Evolutionary conservation across 2,113 vertebrate species (phyloP).

Genomic region (Gnathonemus longibarbis): DNA sequence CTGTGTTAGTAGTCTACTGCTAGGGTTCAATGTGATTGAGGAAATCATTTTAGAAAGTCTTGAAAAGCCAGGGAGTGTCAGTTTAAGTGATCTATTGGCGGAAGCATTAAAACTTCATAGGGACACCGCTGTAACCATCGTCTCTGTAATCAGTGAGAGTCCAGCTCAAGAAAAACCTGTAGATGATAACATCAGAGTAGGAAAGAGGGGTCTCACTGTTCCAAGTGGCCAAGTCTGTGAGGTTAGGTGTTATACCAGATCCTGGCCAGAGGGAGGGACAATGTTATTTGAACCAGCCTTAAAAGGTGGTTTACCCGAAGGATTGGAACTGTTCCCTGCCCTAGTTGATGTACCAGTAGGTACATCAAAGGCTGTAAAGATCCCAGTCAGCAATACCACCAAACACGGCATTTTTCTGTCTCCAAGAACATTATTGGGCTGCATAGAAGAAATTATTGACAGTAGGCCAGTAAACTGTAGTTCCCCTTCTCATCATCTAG

Average conservation of each 20-base stretch:
- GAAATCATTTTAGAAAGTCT: not conserved
- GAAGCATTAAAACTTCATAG: not conserved
- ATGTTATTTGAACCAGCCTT: not conserved
- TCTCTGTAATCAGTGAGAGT: not conserved
- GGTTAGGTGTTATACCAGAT: not conserved
- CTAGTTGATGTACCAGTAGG: not conserved
- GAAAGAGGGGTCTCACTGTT: not conserved
- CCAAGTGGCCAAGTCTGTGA: not conserved
- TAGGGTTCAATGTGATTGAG: not conserved
- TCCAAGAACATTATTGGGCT: too few relatives aligned
- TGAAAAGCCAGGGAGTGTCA: not conserved
- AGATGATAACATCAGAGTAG: not conserved
- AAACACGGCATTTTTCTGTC: too few relatives aligned
- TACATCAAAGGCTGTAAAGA: too few relatives aligned
- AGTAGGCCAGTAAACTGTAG: too few relatives aligned
- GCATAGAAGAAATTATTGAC: too few relatives aligned
- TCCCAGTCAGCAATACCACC: too few relatives aligned
- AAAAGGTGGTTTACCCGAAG: too few relatives aligned
- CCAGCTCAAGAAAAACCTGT: not conserved
- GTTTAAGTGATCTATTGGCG: not conserved
- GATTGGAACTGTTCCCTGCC: too few relatives aligned
- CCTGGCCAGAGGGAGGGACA: not conserved
- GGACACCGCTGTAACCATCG: not conserved
- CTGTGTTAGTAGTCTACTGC: not conserved
- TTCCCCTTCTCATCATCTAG: too few relatives aligned